Evolutionary conservation across 2,113 vertebrate species (phyloP), one percentile per base, ranked within the genome.

Genomic region (Psephotus haematonotus): DNA sequence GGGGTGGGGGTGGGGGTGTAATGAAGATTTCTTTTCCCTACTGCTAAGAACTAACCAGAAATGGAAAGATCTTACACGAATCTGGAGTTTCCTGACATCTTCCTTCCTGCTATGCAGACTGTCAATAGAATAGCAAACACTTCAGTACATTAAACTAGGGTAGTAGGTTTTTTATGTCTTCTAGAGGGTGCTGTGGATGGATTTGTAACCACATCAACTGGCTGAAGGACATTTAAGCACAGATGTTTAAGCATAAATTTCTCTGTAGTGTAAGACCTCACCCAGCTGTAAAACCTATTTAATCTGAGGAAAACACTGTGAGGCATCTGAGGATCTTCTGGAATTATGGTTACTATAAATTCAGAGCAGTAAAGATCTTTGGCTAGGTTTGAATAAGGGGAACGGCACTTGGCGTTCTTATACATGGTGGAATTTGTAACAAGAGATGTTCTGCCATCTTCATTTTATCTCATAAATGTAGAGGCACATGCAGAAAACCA

Each of bases 281-380:
- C 94, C 87, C 87, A 93, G 87, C 91, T 91, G 75, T 95, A 93
- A 92, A 92, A 77, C 19, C 11, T 82, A 76, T 90, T 94, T 2
- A 6, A 60, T 57, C 57, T 87, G 86, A 65, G 75, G 93, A 96
- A 94, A 85, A 9, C 0, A 65, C 78, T 52, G 14, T 57, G 83
- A 95, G 78, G 77, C 82, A 95, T 95, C 82, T 13, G 49, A 91
- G 72, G 87, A 94, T 95, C 74, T 95, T 85, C 64, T 91, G 87
- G 87, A 96, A 95, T 97, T 95, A 82, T 13, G 37, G 81, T 91
- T 92, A 50, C 94, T 95, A 91, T 94, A 95, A 96, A 95, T 91
- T 95, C 57, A 91, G 82, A 57, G 43, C 53, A 84, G 62, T 70
- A 86, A 94, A 69, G 63, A 75, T 82, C 11, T 13, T 39, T 86